Base-by-base conservation (phyloP, 1,140 invertebrate species). In the Melitaea cinxia region DNA sequence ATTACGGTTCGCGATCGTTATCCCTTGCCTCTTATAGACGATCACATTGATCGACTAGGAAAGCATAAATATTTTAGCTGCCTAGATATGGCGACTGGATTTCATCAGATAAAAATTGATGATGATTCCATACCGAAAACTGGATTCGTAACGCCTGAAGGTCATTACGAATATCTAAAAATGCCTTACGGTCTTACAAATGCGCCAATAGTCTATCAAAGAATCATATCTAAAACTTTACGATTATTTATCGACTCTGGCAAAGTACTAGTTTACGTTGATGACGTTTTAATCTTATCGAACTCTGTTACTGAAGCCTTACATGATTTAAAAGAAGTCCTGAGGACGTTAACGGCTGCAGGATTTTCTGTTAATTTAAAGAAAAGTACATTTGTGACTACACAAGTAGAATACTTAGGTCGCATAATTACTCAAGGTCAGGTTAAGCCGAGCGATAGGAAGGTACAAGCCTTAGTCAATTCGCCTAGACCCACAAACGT, bases 111-210 rank as follows among this genome's bases (percentile, higher is more conserved):
- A 5, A n/a, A 4, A 4, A 54, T 62, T 10, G n/a, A 53, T 30
- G 28, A 49, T 4, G 24, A 42, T n/a, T 30, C 15, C 4, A 62
- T 33, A 10, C 49, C 54, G 15, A 45, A 54, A 45, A 62, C 50
- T 1, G 49, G 30, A 0, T 62, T 62, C 2, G 35, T 62, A 7
- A 62, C 60, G n/a, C 50, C 26, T 12, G 37, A 60, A 37, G 45
- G 4, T n/a, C 57, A 50, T 86, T 63, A 47, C 15, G 37, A 63
- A 23, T 54, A 12, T 49, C 24, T 37, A 6, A 26, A 21, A 17
- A 37, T 63, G 15, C 91, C 89, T 12, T 92, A 89, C 70, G 64
- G 4, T n/a, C 33, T 35, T 6, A 2, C 7, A 4, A 91, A 89
- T 69, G 77, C 87, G 0, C 84, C 90, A 0, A 64, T 73, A 7